Evolutionary conservation across 2,797 vertebrate genomes (phyloP), one percentile per base, ranked within the genome.

Genomic region (Momotus momota): DNA sequence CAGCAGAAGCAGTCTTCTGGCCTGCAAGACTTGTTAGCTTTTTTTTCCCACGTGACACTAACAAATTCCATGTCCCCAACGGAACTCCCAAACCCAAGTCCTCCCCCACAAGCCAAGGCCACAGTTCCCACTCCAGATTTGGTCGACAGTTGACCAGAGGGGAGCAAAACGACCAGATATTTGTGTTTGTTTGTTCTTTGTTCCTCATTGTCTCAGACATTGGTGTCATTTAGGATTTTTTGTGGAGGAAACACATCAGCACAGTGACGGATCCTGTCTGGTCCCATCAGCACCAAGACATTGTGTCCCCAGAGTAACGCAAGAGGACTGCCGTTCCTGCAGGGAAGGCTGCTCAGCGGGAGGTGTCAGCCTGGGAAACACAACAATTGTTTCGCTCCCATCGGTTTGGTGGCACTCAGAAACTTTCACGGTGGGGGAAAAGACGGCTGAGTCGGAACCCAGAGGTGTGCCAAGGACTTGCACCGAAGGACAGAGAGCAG

Each of bases 261-360:
- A 18, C 38, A 69, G 83, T 97, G 97, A 97, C 69, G 67, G 97
- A 93, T 75, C 82, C 91, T 96, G 90, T 96, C 97, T 95, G 92
- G 94, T 96, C 81, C 95, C 94, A 94, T 97, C 97, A 94, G 95
- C 86, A 61, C 51, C 29, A 14, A 83, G 13, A 77, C 65, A 0
- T 54, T 2, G 35, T 58, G 85, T 92, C 85, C 86, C 93, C 78
- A 22, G 88, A 90, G 87, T 96, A 96, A 96, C 82, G 2, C 16
- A 5, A 77, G 94, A 48, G 71, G 86, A 96, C 93, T 95, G 95
- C 66, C 6, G 0, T 67, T 96, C 95, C 95, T 96, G 91, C 55
- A 27, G 66, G 70, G 91, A 93, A 95, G 71, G 82, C 87, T 87
- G 90, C 81, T 93, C 94, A 74, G 94, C 88, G 0, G 93, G 94